Evolutionary conservation across 1,140 invertebrate genomes (phyloP), one percentile per base, ranked within the genome.

Genomic region (Ceratosolen fusciceps): DNA sequence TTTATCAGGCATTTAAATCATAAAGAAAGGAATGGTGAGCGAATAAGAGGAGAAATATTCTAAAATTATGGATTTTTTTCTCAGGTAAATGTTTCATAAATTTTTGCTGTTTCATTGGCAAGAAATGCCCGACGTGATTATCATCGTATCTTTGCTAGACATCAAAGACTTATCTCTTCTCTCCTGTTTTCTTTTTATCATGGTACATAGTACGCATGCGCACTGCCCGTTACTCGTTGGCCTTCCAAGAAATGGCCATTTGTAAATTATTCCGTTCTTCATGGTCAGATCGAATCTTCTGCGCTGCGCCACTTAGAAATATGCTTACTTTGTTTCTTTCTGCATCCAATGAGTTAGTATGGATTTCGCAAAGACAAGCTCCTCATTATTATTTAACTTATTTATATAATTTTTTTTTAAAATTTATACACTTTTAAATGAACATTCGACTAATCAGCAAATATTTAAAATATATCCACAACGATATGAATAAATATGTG

Each of bases 131-230:
- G 26, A n/a, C 84, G 81, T 84, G 83, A 85, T 85, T 85, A 85
- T 87, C 84, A 84, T 86, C 83, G 80, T 86, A 87, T 87, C 85
- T 86, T 79, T 78, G 81, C 84, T 85, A 86, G 85, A 86, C 86
- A 87, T 87, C 85, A 87, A 87, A 86, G 85, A 85, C 82, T 83
- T 85, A 82, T 75, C 49, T 81, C 29, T 31, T 14, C 24, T 39
- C 58, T 24, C 21, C 54, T 24, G 37, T 78, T 21, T 47, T 79
- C 52, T 72, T 26, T 60, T 65, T 67, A n/a, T 29, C 5, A 2
- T 52, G 21, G n/a, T 54, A 24, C 2, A 5, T 16, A 58, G 24
- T 34, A 34, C 76, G 68, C 65, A 77, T 62, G 56, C 65, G 70
- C 49, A n/a, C 54, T 70, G 49, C 37, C 52, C 29, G 58, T 37